Base-by-base conservation (phyloP, 1,140 invertebrate species). In the Drosophila nikananu region DNA sequence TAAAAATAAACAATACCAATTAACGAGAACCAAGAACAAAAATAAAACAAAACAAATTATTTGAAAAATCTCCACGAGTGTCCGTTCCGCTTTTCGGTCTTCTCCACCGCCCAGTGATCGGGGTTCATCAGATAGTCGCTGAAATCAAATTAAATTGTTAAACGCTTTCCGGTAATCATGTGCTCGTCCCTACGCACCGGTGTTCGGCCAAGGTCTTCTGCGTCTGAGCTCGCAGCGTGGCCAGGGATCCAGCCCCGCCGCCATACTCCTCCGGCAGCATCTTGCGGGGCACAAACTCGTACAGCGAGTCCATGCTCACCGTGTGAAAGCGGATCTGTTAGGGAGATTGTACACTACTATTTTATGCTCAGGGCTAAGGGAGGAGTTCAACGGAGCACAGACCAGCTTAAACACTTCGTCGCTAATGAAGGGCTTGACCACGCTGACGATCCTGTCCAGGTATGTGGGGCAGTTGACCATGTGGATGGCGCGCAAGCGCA, bases 401-500 rank as follows among this genome's bases (percentile, higher is more conserved):
- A 92, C 92, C 81, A 93, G 39, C 49, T 89, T 91, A 37, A 87
- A 93, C 19, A 96, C 94, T 92, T 96, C 95, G 15, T 94, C 94
- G 92, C 95, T 96, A 27, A 96, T 94, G 65, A 95, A 95, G 0
- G 95, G 95, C 82, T 95, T 95, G 42, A 95, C 93, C 44, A 96
- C 91, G 37, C 94, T 94, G 57, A 95, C 93, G 59, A 95, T 93
- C 70, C 94, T 94, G 82, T 95, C 95, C 62, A 96, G 93, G 91
- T 95, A 96, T 2, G 94, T 92, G 0, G 95, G 94, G 5, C 94
- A 94, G 79, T 96, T 96, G 41, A 96, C 94, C 65, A 97, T 95
- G 92, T 97, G 96, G 42, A 97, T 95, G 73, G 95, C 95, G 83
- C 96, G 96, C 62, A 97, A 94, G 77, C 96, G 94, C 42, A 96